Evolutionary conservation across 2,888 invertebrate species (phyloP), one percentile per base, ranked within the genome.

Genomic region (Oscheius sp.): DNA sequence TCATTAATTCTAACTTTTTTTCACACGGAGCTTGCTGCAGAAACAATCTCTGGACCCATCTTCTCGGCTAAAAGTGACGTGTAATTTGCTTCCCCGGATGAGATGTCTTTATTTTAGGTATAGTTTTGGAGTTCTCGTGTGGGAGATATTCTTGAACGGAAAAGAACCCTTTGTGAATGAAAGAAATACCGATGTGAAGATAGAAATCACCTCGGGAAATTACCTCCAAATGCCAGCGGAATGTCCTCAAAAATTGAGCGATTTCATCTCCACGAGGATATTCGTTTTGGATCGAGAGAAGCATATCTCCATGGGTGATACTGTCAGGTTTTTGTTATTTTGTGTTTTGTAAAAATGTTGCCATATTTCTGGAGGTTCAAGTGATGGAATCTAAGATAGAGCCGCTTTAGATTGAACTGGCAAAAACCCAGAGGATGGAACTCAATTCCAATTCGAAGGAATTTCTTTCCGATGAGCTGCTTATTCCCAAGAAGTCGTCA

Each of bases 51-150:
- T 12, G 64, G 46, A 0, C 50, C 61, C 12, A 45, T 50, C 23
- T 74, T 72, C 66, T 68, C 70, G 25, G 46, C 53, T 5, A 74
- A 72, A 37, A 70, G 72, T n/a, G 74, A 74, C 55, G 72, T 74
- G 31, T 74, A 72, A 34, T 10, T 12, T 12, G 37, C 12, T 48
- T 23, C 23, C n/a, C n/a, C 23, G 23, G n/a, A 27, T 20, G 3
- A 33, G 31, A 31, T 33, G 17, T 31, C 31, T 20, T 8, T 15
- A 17, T 57, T 57, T n/a, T n/a, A n/a, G n/a, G n/a, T 74, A 58
- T 71, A 71, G 74, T 53, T 74, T 70, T 37, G 76, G 76, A 6
- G 73, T 76, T 2, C 71, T 74, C 68, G 65, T 74, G 42, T 76
- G 31, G 45, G 76, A 76, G 42, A 69, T 76, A 12, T 76, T 71